A percentile compares a stretch with the other conserved stretches of the same genome.
These are phyloP conservation scores for Gastracanthus pulcherrimus DNA, from an alignment of 2,888 invertebrate genomes.

Conservation along the genomic window DNA sequence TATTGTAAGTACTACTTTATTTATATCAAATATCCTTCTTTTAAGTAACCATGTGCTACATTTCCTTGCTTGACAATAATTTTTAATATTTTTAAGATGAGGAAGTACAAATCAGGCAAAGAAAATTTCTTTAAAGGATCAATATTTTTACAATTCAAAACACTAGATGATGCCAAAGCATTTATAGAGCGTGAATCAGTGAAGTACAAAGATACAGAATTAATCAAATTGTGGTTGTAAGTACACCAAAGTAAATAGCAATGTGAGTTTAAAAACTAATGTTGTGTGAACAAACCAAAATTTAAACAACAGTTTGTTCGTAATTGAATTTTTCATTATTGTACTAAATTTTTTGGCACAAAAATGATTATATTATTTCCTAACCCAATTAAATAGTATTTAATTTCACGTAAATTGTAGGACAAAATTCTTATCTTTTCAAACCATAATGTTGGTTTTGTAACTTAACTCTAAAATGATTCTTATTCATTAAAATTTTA, in stretches of 20 bases:
- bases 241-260: conserved; percentile 64
- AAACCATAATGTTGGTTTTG: too few species aligned
- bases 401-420: too few species aligned
- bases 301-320: too few species aligned
- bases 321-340: too few species aligned
- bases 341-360: too few species aligned
- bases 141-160: conserved; percentile 92
- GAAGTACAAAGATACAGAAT: conserved; percentile 83
- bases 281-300: too few species aligned
- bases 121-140: conserved; percentile 92
- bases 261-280: too few species aligned
- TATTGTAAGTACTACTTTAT: conserved; percentile 69
- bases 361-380: too few species aligned
- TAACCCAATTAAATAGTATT: too few species aligned
- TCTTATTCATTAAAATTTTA: too few species aligned
- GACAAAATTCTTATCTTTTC: too few species aligned
- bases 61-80: background rate
- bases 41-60: background rate
- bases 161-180: conserved; percentile 88
- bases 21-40: background rate
- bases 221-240: conserved; percentile 85
- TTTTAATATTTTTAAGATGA: conserved; percentile 74
- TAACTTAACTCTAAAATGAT: too few species aligned
- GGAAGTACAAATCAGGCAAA: conserved; percentile 82
- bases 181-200: conserved; percentile 85